Conservation (phyloP, 2,113 vertebrate genomes). For the Mustela lutreola region DNA sequence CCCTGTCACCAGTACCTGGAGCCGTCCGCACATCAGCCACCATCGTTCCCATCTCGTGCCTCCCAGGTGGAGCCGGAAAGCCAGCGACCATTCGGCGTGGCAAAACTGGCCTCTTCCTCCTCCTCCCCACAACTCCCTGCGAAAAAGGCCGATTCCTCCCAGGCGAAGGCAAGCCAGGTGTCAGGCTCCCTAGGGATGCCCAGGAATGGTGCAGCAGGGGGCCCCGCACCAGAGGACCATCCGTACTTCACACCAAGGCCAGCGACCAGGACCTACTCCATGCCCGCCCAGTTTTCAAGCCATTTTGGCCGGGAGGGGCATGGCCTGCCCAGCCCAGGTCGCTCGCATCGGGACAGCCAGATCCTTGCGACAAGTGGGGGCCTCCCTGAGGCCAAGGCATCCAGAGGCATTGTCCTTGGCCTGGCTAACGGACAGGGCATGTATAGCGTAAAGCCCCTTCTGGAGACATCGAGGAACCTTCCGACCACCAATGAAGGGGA, state of each 20-base stretch:
- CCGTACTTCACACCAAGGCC: constrained; percentile 81
- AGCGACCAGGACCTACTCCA: constrained; percentile 88
- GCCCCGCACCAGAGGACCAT: background rate
- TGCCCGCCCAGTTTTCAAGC: constrained; percentile 86
- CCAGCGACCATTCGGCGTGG: constrained; percentile 90
- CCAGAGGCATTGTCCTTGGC: constrained; percentile 70
- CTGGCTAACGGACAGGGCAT: constrained; percentile 60
- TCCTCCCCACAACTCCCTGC: constrained; percentile 73
- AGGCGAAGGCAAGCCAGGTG: background rate
- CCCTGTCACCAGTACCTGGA: background rate
- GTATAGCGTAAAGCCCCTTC: constrained; percentile 77
- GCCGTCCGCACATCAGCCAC: background rate
- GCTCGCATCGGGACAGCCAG: constrained; percentile 44
- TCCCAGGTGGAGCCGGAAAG: constrained; percentile 83
- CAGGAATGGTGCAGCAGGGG: background rate
- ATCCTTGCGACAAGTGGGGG: background rate
- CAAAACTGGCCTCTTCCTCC: constrained; percentile 88
- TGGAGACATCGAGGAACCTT: rapidly evolving
- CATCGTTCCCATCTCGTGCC: background rate
- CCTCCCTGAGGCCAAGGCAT: background rate
- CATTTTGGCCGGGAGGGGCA: constrained; percentile 82
- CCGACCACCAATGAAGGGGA: background rate
- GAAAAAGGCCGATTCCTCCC: constrained; percentile 66
- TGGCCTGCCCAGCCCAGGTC: constrained; percentile 48
- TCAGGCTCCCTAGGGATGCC: background rate